phyloP scores from a whole-genome alignment of 2,888 invertebrate species.

The Drosophila mimetica region DNA sequence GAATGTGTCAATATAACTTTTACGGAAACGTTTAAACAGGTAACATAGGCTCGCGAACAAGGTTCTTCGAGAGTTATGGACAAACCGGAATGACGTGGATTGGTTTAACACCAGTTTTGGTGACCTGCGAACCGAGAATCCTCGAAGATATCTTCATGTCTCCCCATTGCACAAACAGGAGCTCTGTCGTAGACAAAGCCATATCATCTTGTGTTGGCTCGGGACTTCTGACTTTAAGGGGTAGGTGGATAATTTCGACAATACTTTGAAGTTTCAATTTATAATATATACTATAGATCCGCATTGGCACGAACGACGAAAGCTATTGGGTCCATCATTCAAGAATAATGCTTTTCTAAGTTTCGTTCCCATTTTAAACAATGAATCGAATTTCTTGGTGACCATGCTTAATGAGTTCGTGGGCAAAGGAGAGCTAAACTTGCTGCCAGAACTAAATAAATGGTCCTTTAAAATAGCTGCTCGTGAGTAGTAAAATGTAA shows the following conservation, averaged over 20 bases:
- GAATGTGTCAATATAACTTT: too few species aligned
- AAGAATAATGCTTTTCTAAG: neutral
- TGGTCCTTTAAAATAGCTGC: constrained; percentile 2
- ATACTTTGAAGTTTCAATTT: neutral
- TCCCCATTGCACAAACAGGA: neutral
- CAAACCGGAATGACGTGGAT: neutral
- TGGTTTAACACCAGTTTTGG: neutral
- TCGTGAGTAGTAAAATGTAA: neutral
- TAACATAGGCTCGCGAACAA: neutral
- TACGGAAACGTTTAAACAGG: neutral
- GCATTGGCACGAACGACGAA: neutral
- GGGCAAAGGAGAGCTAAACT: neutral
- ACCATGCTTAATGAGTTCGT: neutral
- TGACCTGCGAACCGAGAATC: neutral
- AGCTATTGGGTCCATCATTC: neutral
- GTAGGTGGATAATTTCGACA: neutral
- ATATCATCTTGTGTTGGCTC: neutral
- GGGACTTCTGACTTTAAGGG: neutral
- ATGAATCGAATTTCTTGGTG: neutral
- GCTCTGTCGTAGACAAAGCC: neutral
- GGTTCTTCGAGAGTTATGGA: neutral
- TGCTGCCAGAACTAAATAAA: neutral
- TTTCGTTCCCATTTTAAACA: neutral
- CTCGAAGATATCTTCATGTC: neutral
- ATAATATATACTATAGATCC: neutral